Evolutionary conservation across 2,113 vertebrate genomes (phyloP), one percentile per base, ranked within the genome.

Genomic region (Strix aluco): DNA sequence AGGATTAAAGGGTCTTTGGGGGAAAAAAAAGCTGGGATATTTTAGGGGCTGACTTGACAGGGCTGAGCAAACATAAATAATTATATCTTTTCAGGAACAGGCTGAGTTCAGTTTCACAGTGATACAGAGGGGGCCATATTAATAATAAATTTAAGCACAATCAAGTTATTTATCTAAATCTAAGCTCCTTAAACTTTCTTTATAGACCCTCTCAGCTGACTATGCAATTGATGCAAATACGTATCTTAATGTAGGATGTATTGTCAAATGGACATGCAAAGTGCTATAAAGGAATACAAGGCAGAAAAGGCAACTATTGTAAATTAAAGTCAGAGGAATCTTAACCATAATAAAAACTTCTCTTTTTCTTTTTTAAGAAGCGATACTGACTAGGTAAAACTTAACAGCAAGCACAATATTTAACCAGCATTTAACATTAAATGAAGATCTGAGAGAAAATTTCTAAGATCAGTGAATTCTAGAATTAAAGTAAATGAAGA

Each of bases 1-100:
- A 52, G n/a, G 5, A 29, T 21, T 32, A 17, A 65, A 29, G 5
- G 5, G 8, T 59, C 12, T 58, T 22, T 0, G 0, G 23, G 11
- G 2, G 1, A 30, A 38, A 38, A 15, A 22, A 13, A n/a, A 20
- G 1, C 3, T 40, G 7, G 5, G 13, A 25, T 88, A 81, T 51
- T 40, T 80, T 69, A 32, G 26, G 5, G 7, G 6, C 9, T 79
- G 27, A 55, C 10, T 40, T 77, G 23, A 58, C 9, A 52, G 4
- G n/a, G 2, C 26, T 52, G 15, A 80, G 9, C 14, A 89, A 89
- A 72, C 13, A 62, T 2, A 55, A 54, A 67, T 29, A 46, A 51
- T 65, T 52, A 10, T 19, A n/a, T 38, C 11, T 89, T 80, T 77
- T n/a, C 7, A 93, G 20, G 17, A 71, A 16, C 21, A 66, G 23